phyloP scores from a whole-genome alignment of 2,797 vertebrate species.

The Coregonus suidteri region DNA sequence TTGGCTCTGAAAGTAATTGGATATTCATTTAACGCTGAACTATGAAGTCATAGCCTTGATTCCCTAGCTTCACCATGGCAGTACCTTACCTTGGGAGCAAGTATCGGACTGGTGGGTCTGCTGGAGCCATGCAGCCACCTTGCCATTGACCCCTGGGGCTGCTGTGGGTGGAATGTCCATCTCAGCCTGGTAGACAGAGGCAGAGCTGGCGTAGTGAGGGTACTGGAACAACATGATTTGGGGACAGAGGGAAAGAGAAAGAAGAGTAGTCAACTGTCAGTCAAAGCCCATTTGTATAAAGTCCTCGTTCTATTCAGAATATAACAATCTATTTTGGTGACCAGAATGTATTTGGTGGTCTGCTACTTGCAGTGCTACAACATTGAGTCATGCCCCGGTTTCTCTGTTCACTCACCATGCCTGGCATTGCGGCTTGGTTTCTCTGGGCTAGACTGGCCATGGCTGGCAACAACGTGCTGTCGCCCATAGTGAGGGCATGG shows the following conservation, averaged over 20 bases:
- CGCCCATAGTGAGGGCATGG: slow-evolving; percentile 64
- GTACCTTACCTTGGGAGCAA: slow-evolving; percentile 79
- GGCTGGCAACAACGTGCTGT: slow-evolving; percentile 47
- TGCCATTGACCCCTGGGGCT: slow-evolving; percentile 68
- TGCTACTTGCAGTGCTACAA: no score
- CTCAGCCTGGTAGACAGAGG: slow-evolving; percentile 43
- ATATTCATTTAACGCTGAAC: neutral
- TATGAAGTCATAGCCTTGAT: neutral
- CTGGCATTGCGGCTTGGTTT: slow-evolving; percentile 32
- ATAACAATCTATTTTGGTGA: neutral
- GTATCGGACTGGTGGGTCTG: slow-evolving; percentile 80
- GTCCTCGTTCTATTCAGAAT: neutral
- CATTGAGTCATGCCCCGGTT: no score
- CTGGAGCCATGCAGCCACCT: slow-evolving; percentile 87
- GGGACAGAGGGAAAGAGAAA: neutral
- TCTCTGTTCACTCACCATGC: slow-evolving; percentile 51
- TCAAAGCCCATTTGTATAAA: neutral
- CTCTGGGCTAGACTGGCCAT: slow-evolving; percentile 55
- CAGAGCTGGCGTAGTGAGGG: slow-evolving; percentile 58
- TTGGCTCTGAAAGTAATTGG: neutral
- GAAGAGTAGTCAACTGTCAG: neutral
- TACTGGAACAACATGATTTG: slow-evolving; percentile 29
- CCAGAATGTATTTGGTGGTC: neutral
- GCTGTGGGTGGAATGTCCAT: slow-evolving; percentile 60
- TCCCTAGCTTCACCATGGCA: neutral